phyloP scores from a whole-genome alignment of 37 sponge, comb jelly and placozoan species.

The Aplysina aerophoba region DNA sequence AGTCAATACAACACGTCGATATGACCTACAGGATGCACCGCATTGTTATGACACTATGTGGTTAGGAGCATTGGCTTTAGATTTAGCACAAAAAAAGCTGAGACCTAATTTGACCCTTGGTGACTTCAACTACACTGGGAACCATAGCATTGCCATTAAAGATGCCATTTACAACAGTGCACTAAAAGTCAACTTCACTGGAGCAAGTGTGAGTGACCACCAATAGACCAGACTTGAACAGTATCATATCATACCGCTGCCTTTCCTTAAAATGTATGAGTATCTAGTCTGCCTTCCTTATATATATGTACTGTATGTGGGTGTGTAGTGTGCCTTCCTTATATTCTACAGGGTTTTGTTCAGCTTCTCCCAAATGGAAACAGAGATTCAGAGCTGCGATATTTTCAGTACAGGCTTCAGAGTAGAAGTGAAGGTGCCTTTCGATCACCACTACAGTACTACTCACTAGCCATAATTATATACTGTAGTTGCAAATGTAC shows the following conservation, averaged over 20 bases:
- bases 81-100: slow-evolving; percentile 27
- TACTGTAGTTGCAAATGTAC: no score
- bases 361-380: slow-evolving; percentile 34
- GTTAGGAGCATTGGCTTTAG: slow-evolving; percentile 55
- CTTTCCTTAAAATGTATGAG: no score
- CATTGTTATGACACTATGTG: slow-evolving; percentile 61
- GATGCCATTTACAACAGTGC: not conserved
- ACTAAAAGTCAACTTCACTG: slow-evolving; percentile 16
- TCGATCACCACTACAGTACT: no score
- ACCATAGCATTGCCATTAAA: not conserved
- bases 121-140: slow-evolving; percentile 28
- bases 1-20: not conserved
- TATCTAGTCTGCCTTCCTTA: no score
- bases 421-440: not conserved
- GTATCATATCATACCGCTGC: no score
- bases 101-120: not conserved
- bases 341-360: not conserved
- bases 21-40: slow-evolving; percentile 10
- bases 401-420: slow-evolving; percentile 46
- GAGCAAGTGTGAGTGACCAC: slow-evolving; percentile 37
- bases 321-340: not conserved
- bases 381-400: slow-evolving; percentile 37
- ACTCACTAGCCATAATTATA: no score
- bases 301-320: not conserved
- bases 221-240: no score